Conservation (phyloP, 2,888 invertebrate genomes). For the Acanthacorydalis orientalis region DNA sequence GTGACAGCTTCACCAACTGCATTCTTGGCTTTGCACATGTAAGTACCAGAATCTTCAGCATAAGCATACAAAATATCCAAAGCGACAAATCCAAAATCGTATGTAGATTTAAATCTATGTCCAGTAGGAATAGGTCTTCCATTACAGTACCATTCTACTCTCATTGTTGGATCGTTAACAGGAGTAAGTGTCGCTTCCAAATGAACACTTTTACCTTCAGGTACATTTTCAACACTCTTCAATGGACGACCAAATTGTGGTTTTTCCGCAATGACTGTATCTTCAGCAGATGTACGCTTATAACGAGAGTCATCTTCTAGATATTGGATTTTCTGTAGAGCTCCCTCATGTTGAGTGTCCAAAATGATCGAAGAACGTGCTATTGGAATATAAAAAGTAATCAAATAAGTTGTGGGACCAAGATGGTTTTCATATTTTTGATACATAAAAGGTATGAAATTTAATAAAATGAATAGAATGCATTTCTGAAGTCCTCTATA, state of each 20-base stretch:
- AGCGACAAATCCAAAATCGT: conserved; percentile 95
- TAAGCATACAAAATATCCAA: conserved; percentile 93
- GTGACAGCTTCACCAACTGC: conserved; percentile 91
- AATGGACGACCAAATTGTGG: conserved; percentile 81
- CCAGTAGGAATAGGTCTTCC: conserved; percentile 84
- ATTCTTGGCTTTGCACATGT: conserved; percentile 91
- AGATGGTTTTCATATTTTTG: too few relatives aligned
- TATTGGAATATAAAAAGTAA: conserved; percentile 17
- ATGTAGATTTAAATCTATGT: conserved; percentile 88
- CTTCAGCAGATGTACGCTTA: conserved; percentile 54
- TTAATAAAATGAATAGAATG: too few relatives aligned
- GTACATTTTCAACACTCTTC: conserved; percentile 63
- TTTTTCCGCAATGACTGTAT: conserved; percentile 61
- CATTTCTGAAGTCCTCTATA: conserved; percentile 15
- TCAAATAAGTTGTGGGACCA: too few relatives aligned
- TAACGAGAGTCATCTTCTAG: conserved; percentile 73
- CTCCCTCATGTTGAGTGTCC: conserved; percentile 86
- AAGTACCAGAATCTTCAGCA: conserved; percentile 91
- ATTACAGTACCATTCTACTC: conserved; percentile 96
- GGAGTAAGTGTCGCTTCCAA: conserved; percentile 91
- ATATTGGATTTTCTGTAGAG: conserved; percentile 79
- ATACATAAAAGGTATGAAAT: too few relatives aligned
- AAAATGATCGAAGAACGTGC: conserved; percentile 70
- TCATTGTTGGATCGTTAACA: conserved; percentile 96
- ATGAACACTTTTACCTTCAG: conserved; percentile 79